Evolutionary conservation across 2,888 invertebrate species (phyloP), one percentile per base, ranked within the genome.

Genomic region (Monoplex corrugatus): DNA sequence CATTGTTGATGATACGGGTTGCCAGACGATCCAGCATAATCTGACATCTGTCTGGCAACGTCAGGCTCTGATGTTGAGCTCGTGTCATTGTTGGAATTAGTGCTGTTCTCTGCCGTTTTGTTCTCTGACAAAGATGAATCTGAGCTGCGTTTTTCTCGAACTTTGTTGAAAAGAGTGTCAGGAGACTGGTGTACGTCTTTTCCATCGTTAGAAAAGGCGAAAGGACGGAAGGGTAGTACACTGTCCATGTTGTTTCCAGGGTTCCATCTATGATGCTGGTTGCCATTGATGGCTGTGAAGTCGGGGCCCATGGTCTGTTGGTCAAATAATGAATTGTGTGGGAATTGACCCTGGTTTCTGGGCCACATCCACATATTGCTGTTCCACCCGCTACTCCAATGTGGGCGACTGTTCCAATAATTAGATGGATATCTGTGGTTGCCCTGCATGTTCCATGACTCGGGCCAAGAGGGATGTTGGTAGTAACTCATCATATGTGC

Each of bases 61-160:
- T 40, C 82, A 45, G 82, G 82, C 32, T 83, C 45, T 44, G 82
- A 10, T 13, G 13, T 19, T 45, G 82, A 83, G 32, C 23, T 32
- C 19, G 82, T 45, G 40, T 83, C 45, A 32, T 45, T 45, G 45
- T n/a, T 28, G 8, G 82, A 44, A 32, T 1, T 45, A 5, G 82
- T 83, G 8, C 23, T 45, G 45, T 83, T 83, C 8, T 83, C 45
- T 0, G 32, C 82, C 13, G 82, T 80, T 19, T 43, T 45, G 45
- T 32, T 83, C n/a, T 45, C 32, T 32, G 82, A 44, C 5, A 6
- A 23, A 1, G 28, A 32, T 45, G 82, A 10, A n/a, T 45, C 45
- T 45, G 82, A 44, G 40, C 82, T 83, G 45, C 82, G 82, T n/a
- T 83, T 83, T 19, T 83, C 45, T 83, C 82, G 32, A 3, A 40